Conservation (phyloP, 2,797 vertebrate genomes). For the Picus viridis region DNA sequence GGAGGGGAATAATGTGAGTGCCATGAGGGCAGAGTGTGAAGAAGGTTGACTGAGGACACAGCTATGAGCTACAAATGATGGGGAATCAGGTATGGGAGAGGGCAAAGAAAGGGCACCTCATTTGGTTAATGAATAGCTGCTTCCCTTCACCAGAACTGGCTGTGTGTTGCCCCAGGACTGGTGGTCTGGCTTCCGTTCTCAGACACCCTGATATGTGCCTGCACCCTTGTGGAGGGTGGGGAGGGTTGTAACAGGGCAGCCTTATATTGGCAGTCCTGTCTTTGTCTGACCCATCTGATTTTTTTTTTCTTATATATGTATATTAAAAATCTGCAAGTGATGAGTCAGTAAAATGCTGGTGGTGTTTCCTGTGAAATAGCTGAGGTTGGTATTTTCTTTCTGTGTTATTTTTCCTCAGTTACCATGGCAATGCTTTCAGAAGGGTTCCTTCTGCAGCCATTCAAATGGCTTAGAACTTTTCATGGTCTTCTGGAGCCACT, state of each 20-base stretch:
- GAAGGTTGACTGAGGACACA: neutral
- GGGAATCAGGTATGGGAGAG: neutral
- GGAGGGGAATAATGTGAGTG: neutral
- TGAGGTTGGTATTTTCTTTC: conserved; percentile 64
- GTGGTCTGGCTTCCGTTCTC: neutral
- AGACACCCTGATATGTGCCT: neutral
- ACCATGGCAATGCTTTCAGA: conserved; percentile 70
- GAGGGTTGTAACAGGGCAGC: neutral
- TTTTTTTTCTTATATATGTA: conserved; percentile 9
- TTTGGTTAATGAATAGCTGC: neutral
- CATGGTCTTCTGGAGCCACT: neutral
- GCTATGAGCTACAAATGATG: neutral
- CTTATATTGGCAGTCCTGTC: neutral
- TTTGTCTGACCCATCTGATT: neutral
- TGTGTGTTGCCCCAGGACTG: neutral
- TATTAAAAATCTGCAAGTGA: conserved; percentile 65
- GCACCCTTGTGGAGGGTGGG: neutral
- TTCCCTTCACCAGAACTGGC: neutral
- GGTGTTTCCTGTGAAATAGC: conserved; percentile 72
- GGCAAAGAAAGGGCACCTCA: neutral
- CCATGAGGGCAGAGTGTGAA: neutral
- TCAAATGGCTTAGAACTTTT: conserved; percentile 51
- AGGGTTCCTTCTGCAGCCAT: conserved; percentile 43
- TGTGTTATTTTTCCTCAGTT: conserved; percentile 68
- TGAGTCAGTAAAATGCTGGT: conserved; percentile 70